phyloP scores from a whole-genome alignment of 2,797 vertebrate genomes.

The Melanotaenia nigrans region DNA sequence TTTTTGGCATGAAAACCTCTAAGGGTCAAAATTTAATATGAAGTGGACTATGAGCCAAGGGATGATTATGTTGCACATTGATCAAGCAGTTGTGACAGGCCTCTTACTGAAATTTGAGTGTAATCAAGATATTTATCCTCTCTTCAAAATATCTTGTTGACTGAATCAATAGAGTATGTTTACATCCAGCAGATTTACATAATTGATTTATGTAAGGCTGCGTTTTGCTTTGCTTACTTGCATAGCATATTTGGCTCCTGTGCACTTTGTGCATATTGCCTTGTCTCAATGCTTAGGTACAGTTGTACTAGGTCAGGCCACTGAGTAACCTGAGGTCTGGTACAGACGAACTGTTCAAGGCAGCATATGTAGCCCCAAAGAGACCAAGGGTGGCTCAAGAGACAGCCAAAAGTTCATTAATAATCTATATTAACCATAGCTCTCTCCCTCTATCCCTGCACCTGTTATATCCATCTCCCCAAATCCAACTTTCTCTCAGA shows the following conservation, averaged over 20 bases:
- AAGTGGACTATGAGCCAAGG: conserved; percentile 30
- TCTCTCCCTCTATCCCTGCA: conserved; percentile 68
- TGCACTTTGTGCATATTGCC: not conserved
- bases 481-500: conserved; percentile 77
- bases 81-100: conserved; percentile 36
- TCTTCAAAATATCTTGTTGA: conserved; percentile 54
- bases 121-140: conserved; percentile 51
- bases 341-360: conserved; percentile 61
- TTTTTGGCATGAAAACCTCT: conserved; percentile 38
- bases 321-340: conserved; percentile 58
- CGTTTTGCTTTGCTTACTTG: not conserved
- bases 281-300: conserved; percentile 15
- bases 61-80: conserved; percentile 43
- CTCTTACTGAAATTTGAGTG: conserved; percentile 44
- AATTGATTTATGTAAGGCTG: conserved; percentile 20
- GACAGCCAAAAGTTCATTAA: conserved; percentile 74
- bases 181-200: conserved; percentile 51
- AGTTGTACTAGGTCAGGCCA: conserved; percentile 40
- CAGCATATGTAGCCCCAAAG: conserved; percentile 72
- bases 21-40: conserved; percentile 54
- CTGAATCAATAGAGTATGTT: conserved; percentile 52
- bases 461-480: conserved; percentile 73
- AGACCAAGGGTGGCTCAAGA: conserved; percentile 62
- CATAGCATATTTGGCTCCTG: conserved; percentile 11
- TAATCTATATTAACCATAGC: conserved; percentile 77